These are phyloP conservation scores for Diplazon laetatorius DNA, from an alignment of 2,888 invertebrate genomes.

Conservation along the genomic window DNA sequence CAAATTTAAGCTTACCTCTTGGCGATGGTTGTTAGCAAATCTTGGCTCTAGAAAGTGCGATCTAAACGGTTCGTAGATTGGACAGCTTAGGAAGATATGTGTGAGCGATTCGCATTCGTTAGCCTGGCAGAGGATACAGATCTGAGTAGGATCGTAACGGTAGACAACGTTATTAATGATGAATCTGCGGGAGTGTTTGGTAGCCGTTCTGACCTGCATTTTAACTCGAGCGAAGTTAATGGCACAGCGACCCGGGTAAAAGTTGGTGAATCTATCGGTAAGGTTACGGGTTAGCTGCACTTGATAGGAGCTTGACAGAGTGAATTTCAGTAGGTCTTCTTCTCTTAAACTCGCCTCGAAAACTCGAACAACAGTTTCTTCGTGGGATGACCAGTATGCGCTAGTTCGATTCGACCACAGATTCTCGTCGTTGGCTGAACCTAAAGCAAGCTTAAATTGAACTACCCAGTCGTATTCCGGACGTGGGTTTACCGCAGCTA, in stretches of 20 bases:
- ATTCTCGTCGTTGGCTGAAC: neutral
- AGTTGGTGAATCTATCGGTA: neutral
- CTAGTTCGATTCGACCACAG: conserved; percentile 5
- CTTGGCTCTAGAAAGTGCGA: neutral
- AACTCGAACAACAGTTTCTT: neutral
- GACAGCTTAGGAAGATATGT: neutral
- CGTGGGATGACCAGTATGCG: neutral
- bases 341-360: neutral
- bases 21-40: too few relatives aligned
- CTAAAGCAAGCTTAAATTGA: conserved; percentile 1
- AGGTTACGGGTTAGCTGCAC: neutral
- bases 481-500: neutral
- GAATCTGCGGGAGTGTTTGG: neutral
- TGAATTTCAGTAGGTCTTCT: neutral
- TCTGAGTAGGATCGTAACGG: neutral
- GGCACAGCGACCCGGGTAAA: neutral
- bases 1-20: too few relatives aligned
- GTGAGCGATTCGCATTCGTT: neutral
- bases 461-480: conserved; percentile 4
- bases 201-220: neutral
- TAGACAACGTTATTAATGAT: neutral
- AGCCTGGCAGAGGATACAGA: neutral
- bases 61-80: neutral
- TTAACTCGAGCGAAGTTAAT: neutral
- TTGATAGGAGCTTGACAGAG: neutral